Evolutionary conservation across 2,797 vertebrate genomes (phyloP), one percentile per base, ranked within the genome.

Genomic region (Esox masquinongy): DNA sequence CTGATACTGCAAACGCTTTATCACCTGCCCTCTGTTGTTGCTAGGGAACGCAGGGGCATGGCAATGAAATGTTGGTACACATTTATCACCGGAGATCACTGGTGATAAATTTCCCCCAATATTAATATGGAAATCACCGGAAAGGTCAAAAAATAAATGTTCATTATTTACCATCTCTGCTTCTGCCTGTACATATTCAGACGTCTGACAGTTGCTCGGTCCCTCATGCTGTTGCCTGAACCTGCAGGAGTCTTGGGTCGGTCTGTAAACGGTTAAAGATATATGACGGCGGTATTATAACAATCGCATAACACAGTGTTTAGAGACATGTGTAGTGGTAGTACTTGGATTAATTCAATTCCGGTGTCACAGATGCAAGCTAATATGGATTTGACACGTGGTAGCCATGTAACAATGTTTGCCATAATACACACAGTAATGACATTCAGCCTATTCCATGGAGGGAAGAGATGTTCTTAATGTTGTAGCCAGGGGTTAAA

Each of bases 121-220:
- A 17, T 68, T 68, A n/a, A 68, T 39, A 68, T 36, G 17, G n/a
- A 51, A 74, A 26, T 51, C 16, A n/a, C 47, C 3, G 5, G 8
- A 14, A 6, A 26, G 43, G 43, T 47, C 9, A 14, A 11, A 47
- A 14, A 47, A 47, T 11, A 47, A 47, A 12, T 47, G 43, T 16
- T 19, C 4, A n/a, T 68, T 0, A 16, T 78, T 94, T 94, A 98
- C 98, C 98, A 96, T 92, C 96, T 94, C 83, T 97, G 95, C 83
- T 97, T 99, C 74, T 99, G 97, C 85, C 97, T 95, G 92, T 99
- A 99, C 97, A 99, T 98, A 87, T 99, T 99, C 79, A 99, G 93
- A 68, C 98, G 97, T 34, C 96, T 96, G 88, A 99, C 96, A 1
- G 98, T 99, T 29, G 96, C 87, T 73, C 97, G 94, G 93, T 99